A percentile compares a stretch with the other conserved stretches of the same genome.
phyloP scores from a whole-genome alignment of 2,797 vertebrate genomes.

The Steatocranus sp. region DNA sequence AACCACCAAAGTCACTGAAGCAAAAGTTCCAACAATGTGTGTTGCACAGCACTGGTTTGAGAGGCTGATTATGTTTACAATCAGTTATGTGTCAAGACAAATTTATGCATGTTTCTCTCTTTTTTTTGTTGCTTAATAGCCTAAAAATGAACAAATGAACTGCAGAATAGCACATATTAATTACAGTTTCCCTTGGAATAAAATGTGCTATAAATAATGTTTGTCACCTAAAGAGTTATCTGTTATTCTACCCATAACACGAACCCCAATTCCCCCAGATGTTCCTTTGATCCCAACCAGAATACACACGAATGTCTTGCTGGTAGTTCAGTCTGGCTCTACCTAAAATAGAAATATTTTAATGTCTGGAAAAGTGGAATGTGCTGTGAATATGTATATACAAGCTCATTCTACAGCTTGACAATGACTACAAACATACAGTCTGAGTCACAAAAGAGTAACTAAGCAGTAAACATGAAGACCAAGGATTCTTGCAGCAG shows the following conservation, averaged over 20 bases:
- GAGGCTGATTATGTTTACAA: neutral
- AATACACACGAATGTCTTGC: neutral
- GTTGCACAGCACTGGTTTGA: neutral
- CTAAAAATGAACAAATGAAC: neutral
- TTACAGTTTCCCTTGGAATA: neutral
- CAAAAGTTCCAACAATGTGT: neutral
- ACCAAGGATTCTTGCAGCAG: neutral
- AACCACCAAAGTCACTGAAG: neutral
- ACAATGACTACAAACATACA: neutral
- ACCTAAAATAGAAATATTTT: neutral
- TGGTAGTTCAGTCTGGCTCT: neutral
- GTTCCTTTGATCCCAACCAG: neutral
- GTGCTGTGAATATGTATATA: neutral
- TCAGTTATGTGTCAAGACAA: neutral
- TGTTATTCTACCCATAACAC: neutral
- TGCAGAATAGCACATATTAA: neutral
- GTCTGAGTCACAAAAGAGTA: neutral
- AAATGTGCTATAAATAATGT: neutral
- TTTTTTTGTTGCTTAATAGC: neutral
- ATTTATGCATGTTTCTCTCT: neutral
- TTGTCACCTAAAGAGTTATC: neutral
- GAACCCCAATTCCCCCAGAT: neutral
- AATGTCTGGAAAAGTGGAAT: neutral
- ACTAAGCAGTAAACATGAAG: neutral
- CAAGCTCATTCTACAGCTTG: neutral